Evolutionary conservation across 2,888 invertebrate species (phyloP).

Genomic region (Helicoverpa assulta): DNA sequence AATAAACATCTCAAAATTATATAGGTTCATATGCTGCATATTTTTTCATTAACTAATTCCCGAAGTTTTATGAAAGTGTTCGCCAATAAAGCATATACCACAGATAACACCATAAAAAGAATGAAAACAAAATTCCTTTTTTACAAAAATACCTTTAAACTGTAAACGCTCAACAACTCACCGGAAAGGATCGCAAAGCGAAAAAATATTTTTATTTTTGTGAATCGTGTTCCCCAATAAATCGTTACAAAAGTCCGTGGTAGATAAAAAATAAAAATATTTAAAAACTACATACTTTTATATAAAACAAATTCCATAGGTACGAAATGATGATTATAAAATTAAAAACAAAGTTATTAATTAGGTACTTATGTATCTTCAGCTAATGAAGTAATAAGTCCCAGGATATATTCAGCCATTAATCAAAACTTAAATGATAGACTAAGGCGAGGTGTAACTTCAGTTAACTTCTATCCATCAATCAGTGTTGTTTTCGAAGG

Average conservation of each 20-base stretch:
- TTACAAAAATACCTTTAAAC: too few relatives aligned
- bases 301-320: neutral
- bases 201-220: neutral
- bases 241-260: neutral
- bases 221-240: neutral
- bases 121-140: too few relatives aligned
- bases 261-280: neutral
- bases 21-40: too few relatives aligned
- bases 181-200: neutral
- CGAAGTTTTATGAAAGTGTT: too few relatives aligned
- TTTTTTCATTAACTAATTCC: too few relatives aligned
- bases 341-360: neutral
- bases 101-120: neutral
- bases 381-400: slow-evolving; percentile 1
- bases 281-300: neutral
- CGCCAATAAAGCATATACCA: neutral
- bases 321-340: neutral
- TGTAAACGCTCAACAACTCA: neutral
- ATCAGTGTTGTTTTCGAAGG: slow-evolving; percentile 1
- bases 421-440: slow-evolving; percentile 1
- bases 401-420: slow-evolving; percentile 1
- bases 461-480: neutral
- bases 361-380: neutral
- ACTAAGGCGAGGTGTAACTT: slow-evolving; percentile 1
- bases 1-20: too few relatives aligned